Conservation (phyloP, 2,888 invertebrate species). For the Apamea crenata region DNA sequence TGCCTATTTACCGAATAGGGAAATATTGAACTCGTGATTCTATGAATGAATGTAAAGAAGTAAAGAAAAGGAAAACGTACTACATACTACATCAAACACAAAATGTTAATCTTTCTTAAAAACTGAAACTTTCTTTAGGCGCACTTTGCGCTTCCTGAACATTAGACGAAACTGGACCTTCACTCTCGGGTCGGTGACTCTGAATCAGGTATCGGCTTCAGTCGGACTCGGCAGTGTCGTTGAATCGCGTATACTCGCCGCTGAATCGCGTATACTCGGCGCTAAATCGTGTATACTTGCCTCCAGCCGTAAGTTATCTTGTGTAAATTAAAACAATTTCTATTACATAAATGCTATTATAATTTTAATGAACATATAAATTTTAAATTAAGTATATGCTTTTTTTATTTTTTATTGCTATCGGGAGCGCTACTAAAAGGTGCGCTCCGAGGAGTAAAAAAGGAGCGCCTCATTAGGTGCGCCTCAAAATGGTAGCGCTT, state of each 20-base stretch:
- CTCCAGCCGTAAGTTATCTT: not conserved
- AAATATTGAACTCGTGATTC: constrained; percentile 18
- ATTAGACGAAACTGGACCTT: no score
- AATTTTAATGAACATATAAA: no score
- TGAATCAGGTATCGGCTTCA: not conserved
- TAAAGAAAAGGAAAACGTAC: not conserved
- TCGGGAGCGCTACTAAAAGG: no score
- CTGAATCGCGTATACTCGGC: not conserved
- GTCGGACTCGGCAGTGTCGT: not conserved
- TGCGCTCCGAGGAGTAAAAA: no score
- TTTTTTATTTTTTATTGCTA: no score
- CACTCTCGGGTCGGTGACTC: not conserved
- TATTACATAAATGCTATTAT: no score
- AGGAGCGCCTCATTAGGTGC: no score
- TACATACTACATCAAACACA: not conserved
- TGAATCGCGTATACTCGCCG: not conserved
- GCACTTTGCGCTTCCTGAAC: not conserved
- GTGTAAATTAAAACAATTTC: no score
- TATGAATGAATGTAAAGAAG: not conserved
- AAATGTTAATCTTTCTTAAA: constrained; percentile 21
- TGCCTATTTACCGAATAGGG: constrained; percentile 8
- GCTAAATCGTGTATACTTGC: not conserved
- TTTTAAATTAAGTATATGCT: no score
- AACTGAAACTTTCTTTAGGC: not conserved
- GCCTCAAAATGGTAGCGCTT: no score